Evolutionary conservation across 2,797 vertebrate species (phyloP).

Genomic region (Chlorospingus semifuscus): DNA sequence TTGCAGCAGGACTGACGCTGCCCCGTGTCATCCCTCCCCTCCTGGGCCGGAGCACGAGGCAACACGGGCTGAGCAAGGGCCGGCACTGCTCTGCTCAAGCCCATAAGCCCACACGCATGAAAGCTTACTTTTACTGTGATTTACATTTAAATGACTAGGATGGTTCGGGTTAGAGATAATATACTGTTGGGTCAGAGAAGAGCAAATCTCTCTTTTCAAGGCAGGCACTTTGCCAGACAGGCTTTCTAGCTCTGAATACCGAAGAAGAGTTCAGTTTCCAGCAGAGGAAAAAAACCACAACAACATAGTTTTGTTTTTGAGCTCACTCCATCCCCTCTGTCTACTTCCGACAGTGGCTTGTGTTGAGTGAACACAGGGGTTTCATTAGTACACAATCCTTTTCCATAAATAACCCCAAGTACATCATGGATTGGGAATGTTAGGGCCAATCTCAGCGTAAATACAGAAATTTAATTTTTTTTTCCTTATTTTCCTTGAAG

Average conservation of each 20-base stretch:
- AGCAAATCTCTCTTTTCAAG: slow-evolving; percentile 44
- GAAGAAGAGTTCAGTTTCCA: slow-evolving; percentile 30
- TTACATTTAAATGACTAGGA: slow-evolving; percentile 45
- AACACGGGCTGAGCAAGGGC: background rate
- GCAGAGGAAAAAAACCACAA: background rate
- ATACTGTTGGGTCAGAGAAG: slow-evolving; percentile 30
- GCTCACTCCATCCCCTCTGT: background rate
- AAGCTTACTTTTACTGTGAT: slow-evolving; percentile 31
- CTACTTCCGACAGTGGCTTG: background rate
- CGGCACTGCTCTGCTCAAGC: background rate
- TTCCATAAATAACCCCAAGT: background rate
- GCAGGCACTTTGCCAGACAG: slow-evolving; percentile 26
- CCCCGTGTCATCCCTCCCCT: background rate
- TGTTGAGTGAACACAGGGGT: background rate
- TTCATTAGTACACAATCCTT: background rate
- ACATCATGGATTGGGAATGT: background rate
- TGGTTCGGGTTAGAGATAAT: slow-evolving; percentile 48
- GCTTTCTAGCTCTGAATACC: slow-evolving; percentile 25
- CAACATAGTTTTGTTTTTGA: background rate
- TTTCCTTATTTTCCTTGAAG: background rate
- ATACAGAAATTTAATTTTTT: background rate
- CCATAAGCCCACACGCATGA: background rate
- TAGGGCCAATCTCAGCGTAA: background rate
- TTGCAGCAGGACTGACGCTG: background rate
- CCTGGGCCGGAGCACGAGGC: background rate